phyloP scores from a whole-genome alignment of 2,888 invertebrate species.

The Tubulanus polymorphus region DNA sequence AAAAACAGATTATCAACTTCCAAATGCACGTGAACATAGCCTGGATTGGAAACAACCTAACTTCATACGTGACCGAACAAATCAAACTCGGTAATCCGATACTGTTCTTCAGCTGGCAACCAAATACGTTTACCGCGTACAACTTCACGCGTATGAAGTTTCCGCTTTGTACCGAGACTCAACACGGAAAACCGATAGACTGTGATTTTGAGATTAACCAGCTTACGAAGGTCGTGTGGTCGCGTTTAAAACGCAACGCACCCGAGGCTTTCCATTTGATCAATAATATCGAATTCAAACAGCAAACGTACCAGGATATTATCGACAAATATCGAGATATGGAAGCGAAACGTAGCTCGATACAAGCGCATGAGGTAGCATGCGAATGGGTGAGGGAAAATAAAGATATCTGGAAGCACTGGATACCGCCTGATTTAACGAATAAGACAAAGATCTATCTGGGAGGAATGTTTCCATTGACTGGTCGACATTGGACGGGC shows the following conservation, averaged over 20 bases:
- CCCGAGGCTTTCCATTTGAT: slow-evolving; percentile 50
- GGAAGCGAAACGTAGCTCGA: neutral
- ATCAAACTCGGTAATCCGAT: slow-evolving; percentile 51
- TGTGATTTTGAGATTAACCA: slow-evolving; percentile 70
- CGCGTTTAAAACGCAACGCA: slow-evolving; percentile 58
- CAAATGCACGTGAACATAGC: slow-evolving; percentile 64
- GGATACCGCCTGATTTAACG: slow-evolving; percentile 51
- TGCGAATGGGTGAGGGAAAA: slow-evolving; percentile 66
- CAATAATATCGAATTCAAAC: slow-evolving; percentile 54
- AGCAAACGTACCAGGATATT: slow-evolving; percentile 58
- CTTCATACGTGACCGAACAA: slow-evolving; percentile 41
- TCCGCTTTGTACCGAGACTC: slow-evolving; percentile 59
- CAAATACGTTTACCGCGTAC: slow-evolving; percentile 56
- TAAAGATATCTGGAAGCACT: slow-evolving; percentile 53
- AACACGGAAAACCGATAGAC: slow-evolving; percentile 31
- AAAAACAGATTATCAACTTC: slow-evolving; percentile 61
- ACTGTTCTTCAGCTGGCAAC: slow-evolving; percentile 66
- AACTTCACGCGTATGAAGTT: slow-evolving; percentile 62
- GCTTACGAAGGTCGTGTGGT: slow-evolving; percentile 66
- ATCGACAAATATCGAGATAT: slow-evolving; percentile 38
- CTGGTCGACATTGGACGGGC: slow-evolving; percentile 61
- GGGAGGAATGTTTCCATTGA: slow-evolving; percentile 70
- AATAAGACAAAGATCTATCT: slow-evolving; percentile 58
- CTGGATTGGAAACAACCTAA: slow-evolving; percentile 66
- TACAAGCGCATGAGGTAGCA: slow-evolving; percentile 49